phyloP scores from a whole-genome alignment of 2,113 vertebrate genomes.

The Microtus ochrogaster region DNA sequence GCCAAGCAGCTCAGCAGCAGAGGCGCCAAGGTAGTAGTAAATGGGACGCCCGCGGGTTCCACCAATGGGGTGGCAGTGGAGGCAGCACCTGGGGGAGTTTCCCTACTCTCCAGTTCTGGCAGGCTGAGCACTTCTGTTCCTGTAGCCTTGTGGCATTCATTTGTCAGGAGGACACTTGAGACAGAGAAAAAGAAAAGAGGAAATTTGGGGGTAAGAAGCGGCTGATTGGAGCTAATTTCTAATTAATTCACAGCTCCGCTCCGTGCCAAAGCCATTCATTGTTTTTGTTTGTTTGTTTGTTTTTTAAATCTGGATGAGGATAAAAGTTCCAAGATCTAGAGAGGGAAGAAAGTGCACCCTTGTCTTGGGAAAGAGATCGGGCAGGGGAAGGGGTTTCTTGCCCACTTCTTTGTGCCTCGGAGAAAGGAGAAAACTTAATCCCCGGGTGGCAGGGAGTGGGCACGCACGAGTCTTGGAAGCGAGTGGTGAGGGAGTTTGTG shows the following conservation, averaged over 20 bases:
- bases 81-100: slow-evolving; percentile 83
- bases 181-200: slow-evolving; percentile 86
- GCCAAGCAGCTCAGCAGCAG: slow-evolving; percentile 66
- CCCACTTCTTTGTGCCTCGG: slow-evolving; percentile 82
- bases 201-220: slow-evolving; percentile 89
- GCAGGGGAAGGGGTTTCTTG: slow-evolving; percentile 81
- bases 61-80: slow-evolving; percentile 67
- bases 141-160: slow-evolving; percentile 85
- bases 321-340: slow-evolving; percentile 86
- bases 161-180: slow-evolving; percentile 90
- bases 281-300: not conserved
- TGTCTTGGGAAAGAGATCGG: slow-evolving; percentile 84
- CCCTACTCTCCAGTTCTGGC: slow-evolving; percentile 89
- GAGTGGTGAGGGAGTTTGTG: slow-evolving; percentile 79
- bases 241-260: slow-evolving; percentile 63
- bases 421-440: slow-evolving; percentile 86
- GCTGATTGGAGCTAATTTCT: slow-evolving; percentile 83
- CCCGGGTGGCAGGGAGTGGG: slow-evolving; percentile 71
- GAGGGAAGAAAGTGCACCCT: slow-evolving; percentile 87
- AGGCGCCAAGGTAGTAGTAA: slow-evolving; percentile 41
- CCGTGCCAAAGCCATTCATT: slow-evolving; percentile 71
- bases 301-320: slow-evolving; percentile 75
- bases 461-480: slow-evolving; percentile 68
- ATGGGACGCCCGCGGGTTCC: slow-evolving; percentile 78
- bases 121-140: slow-evolving; percentile 85